Evolutionary conservation across 2,113 vertebrate species (phyloP).

Genomic region (Elephantulus edwardii): DNA sequence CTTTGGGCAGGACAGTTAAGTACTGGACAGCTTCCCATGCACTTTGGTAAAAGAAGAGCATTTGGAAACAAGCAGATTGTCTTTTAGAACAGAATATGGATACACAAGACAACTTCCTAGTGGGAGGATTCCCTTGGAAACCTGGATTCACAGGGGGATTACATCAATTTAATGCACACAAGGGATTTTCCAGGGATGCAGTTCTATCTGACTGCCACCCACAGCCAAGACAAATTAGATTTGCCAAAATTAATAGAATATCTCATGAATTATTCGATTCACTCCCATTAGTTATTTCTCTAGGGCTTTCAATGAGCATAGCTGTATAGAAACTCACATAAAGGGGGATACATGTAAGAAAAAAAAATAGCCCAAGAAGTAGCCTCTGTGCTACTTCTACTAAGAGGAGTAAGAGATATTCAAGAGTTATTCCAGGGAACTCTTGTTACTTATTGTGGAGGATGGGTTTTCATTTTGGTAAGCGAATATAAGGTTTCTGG

Average conservation of each 20-base stretch:
- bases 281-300: slow-evolving; percentile 53
- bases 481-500: slow-evolving; percentile 2
- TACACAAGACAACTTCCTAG: not conserved
- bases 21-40: not conserved
- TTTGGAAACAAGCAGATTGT: slow-evolving; percentile 14
- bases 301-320: slow-evolving; percentile 1
- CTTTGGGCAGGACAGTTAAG: not conserved
- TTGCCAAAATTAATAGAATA: slow-evolving; percentile 58
- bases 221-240: slow-evolving; percentile 59
- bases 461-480: not conserved
- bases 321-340: not conserved
- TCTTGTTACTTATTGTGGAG: not conserved
- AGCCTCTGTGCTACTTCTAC: not conserved
- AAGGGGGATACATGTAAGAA: not conserved
- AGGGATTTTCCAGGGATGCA: slow-evolving; percentile 6
- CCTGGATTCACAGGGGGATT: slow-evolving; percentile 3
- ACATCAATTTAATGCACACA: slow-evolving; percentile 23
- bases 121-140: not conserved
- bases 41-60: slow-evolving; percentile 45
- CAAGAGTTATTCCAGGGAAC: not conserved
- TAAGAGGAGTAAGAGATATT: not conserved
- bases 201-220: slow-evolving; percentile 42
- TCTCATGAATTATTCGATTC: slow-evolving; percentile 48
- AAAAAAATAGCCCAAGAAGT: slow-evolving; percentile 19
- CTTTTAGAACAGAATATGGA: not conserved